Base-by-base conservation (phyloP, 2,797 vertebrate species). In the Graptemys geographica region DNA sequence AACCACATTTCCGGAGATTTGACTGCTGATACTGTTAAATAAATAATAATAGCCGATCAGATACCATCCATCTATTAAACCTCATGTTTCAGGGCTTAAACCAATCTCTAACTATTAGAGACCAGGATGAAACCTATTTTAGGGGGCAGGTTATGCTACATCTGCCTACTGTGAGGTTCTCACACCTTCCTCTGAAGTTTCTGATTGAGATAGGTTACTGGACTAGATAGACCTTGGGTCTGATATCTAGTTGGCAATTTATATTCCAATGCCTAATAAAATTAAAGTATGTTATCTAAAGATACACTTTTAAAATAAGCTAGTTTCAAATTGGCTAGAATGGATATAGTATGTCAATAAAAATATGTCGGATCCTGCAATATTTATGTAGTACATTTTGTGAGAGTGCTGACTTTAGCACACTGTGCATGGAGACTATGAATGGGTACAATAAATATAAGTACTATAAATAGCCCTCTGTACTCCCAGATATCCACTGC, bases 41-140 rank as follows among this genome's bases (percentile, higher is more conserved):
- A 59, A 88, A 91, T 53, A 90, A 79, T 23, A 69, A 33, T 53
- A 31, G 19, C 3, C 47, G 18, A 3, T 16, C 96, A 90, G 95
- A 96, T 94, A 21, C 19, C 79, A 87, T 94, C 91, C 94, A 94
- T 21, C 18, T 89, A 62, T 84, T 95, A 96, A 96, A 92, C 49
- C 89, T 90, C 94, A 65, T 88, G 89, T 92, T 94, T 94, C 89
- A 86, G 80, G 74, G 49, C 92, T 88, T 97, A 96, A 96, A 80
- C 80, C 83, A 31, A 28, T 28, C 23, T 47, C 25, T 76, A 76
- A 16, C 74, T 76, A 47, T 27, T 69, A 44, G 80, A 89, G 84
- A 94, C 94, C 89, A 96, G 90, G 89, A 96, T 94, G 86, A 92
- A 49, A 74, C 21, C 92, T 94, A 91, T 92, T 76, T 84, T 91